Conservation (phyloP, 2,888 invertebrate genomes). For the Chymomyza amoena region DNA sequence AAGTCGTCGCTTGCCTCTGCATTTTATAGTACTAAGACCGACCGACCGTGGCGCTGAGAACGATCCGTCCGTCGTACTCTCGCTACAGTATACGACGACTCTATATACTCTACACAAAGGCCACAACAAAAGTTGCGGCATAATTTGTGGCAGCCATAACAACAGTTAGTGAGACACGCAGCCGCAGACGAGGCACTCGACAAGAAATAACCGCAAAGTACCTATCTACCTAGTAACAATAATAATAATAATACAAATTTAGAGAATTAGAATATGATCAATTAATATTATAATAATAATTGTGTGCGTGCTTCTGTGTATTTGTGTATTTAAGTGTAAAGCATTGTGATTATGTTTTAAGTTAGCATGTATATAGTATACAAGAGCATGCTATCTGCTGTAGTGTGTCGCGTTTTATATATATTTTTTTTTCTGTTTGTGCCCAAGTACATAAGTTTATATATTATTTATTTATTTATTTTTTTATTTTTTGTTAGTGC, state of each 20-base stretch:
- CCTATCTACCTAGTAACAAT: constrained; percentile 5
- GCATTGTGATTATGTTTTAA: neutral
- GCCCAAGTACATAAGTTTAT: too few species aligned
- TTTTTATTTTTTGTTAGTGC: neutral
- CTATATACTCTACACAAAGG: too few species aligned
- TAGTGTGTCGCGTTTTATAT: neutral
- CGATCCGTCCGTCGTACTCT: too few species aligned
- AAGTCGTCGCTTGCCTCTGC: constrained; percentile 51
- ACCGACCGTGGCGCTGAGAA: too few species aligned
- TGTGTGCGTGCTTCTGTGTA: neutral
- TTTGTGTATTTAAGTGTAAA: too few species aligned
- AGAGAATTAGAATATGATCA: constrained; percentile 28
- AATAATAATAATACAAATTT: constrained; percentile 12
- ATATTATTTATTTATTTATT: neutral
- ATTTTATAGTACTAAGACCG: too few species aligned
- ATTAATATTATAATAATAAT: neutral
- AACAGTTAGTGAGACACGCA: neutral
- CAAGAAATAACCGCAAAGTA: neutral
- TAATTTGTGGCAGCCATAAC: neutral
- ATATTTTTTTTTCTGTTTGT: neutral
- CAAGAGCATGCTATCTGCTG: neutral
- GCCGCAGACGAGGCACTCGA: constrained; percentile 5
- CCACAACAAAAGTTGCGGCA: neutral
- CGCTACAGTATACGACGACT: too few species aligned
- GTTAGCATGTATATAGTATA: neutral